A percentile compares a stretch with the other conserved stretches of the same genome.
phyloP scores from a whole-genome alignment of 2,888 invertebrate genomes.

The Harmothoe impar region DNA sequence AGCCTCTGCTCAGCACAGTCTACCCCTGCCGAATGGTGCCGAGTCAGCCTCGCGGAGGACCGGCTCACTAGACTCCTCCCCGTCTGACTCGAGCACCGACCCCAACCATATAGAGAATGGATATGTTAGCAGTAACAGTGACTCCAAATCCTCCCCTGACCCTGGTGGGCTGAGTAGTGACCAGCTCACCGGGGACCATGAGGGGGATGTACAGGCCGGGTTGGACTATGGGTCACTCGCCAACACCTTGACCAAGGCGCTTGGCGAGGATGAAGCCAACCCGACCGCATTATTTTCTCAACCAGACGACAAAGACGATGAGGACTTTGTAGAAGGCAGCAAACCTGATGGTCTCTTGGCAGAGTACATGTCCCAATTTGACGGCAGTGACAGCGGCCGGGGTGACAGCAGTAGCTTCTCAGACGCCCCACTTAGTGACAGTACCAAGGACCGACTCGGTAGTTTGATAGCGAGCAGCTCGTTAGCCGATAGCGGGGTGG shows the following conservation, averaged over 20 bases:
- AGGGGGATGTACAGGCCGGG: conserved; percentile 51
- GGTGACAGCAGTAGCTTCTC: conserved; percentile 9
- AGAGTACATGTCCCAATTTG: conserved; percentile 41
- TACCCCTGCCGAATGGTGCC: conserved; percentile 21
- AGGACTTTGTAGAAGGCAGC: conserved; percentile 11
- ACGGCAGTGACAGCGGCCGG: conserved; percentile 43
- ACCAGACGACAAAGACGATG: neutral
- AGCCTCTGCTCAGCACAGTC: neutral
- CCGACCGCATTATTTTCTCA: neutral
- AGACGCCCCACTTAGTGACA: conserved; percentile 64
- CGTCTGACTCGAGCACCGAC: conserved; percentile 49
- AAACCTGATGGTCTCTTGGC: conserved; percentile 18
- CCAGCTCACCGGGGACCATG: conserved; percentile 53
- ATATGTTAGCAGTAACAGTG: conserved; percentile 63
- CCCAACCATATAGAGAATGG: conserved; percentile 66
- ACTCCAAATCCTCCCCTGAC: conserved; percentile 40
- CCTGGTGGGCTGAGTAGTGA: conserved; percentile 36
- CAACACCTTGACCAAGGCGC: conserved; percentile 73
- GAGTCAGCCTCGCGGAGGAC: neutral
- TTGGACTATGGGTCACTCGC: conserved; percentile 70
- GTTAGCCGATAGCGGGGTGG: neutral
- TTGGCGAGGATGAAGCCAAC: conserved; percentile 71
- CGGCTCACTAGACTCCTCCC: neutral
- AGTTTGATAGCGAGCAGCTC: conserved; percentile 7
- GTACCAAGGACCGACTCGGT: conserved; percentile 65